Base-by-base conservation (phyloP, 2,797 vertebrate species). In the Enteromius thamalakanensis region DNA sequence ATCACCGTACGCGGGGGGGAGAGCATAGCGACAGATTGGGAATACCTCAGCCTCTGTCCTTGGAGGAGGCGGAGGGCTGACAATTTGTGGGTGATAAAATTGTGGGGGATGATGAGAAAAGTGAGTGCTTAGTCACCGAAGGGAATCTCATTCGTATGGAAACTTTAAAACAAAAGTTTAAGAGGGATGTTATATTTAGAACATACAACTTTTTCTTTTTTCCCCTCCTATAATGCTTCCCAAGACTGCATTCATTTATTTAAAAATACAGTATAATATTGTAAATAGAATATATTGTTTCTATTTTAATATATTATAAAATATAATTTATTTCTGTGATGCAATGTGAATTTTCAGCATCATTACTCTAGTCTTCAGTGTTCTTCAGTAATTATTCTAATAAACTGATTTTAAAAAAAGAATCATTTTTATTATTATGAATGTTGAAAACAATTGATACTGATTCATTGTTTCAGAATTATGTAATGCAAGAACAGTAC, bases 21-120 rank as follows among this genome's bases (percentile, higher is more conserved):
- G 62, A 81, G n/a, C 68, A 80, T 64, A 67, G 40, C 58, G n/a
- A 84, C 67, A 80, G 82, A 51, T 75, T 71, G 67, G 84, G 65
- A 77, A 76, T 17, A 81, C 53, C 84, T 81, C 51, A 53, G 45
- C 34, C 72, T 71, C 42, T 83, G 77, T 85, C 45, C 83, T 45
- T 68, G 58, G 42, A 32, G 45, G 58, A 55, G 47, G 51, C 3
- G 49, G 65, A 68, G 74, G 69, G 58, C 80, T 47, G 76, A 62
- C 49, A 60, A 8, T 51, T 15, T 26, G 40, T 82, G 76, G 72
- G 40, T 64, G 37, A 71, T n/a, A 23, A 79, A 71, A 74, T 19
- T 34, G 23, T 49, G 17, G 15, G n/a, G 74, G 47, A 58, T 23
- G 67, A 76, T 49, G 64, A 53, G 64, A 70, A 83, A 67, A 12